Base-by-base conservation (phyloP, 2,113 vertebrate species). In the Zapornia atra region DNA sequence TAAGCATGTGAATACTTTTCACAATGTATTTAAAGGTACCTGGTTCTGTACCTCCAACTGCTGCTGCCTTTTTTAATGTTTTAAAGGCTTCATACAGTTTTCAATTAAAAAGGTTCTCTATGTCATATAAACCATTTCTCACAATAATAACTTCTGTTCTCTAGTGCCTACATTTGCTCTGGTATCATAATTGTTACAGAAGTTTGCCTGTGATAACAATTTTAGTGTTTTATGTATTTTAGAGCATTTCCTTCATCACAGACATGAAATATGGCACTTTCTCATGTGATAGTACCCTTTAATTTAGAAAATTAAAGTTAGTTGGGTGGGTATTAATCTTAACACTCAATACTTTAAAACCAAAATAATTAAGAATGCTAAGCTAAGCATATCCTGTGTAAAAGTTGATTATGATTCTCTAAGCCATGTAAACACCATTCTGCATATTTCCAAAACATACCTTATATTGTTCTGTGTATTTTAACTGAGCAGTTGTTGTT, bases 101-200 rank as follows among this genome's bases (percentile, higher is more conserved):
- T 92, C 28, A 65, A 20, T 71, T 61, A 61, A n/a, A 44, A 72
- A 77, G 12, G 4, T 84, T 84, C 56, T 53, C 18, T 53, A 6
- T 0, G 0, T n/a, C 11, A 7, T n/a, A 36, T 15, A 78, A 73
- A 81, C 54, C 28, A 51, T 63, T 42, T 10, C 22, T 78, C 73
- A 50, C 25, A 78, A 20, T 57, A 64, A 7, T 10, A 81, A 65
- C 10, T 57, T n/a, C 21, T 69, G 28, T 31, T 56, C 4, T 78
- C 6, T 17, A 59, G 6, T 29, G 50, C 28, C 33, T 40, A 5
- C 9, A 4, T 42, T 77, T 81, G 17, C 31, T 46, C 57, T 76
- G 42, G 17, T 56, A 42, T 68, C 11, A 0, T 42, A 56, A 51
- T 11, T n/a, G 31, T 80, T 60, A 42, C 40, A 65, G 44, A 10